A percentile compares a stretch with the other conserved stretches of the same genome.
Evolutionary conservation across 2,797 vertebrate genomes (phyloP).

Genomic region (Phyllotis vaccarum): DNA sequence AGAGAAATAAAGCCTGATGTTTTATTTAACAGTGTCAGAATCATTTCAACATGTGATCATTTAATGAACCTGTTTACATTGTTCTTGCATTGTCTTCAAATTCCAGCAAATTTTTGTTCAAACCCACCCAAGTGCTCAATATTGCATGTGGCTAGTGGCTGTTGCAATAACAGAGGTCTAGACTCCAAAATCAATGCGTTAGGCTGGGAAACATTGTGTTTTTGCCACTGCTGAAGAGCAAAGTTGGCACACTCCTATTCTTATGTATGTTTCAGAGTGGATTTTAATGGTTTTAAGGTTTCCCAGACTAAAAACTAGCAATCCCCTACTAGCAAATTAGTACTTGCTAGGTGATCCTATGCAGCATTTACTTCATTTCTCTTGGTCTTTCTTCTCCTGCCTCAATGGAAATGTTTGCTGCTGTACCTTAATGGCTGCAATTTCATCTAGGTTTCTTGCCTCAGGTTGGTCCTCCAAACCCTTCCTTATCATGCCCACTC

Average conservation of each 20-base stretch:
- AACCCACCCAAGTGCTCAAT: constrained; percentile 8
- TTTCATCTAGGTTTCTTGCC: constrained; percentile 58
- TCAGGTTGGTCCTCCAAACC: not conserved
- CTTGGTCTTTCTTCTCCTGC: not conserved
- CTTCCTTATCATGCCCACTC: not conserved
- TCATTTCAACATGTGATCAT: not conserved
- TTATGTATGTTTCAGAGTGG: not conserved
- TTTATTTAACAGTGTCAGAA: constrained; percentile 38
- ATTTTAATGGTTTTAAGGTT: not conserved
- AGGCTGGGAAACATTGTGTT: fast-evolving
- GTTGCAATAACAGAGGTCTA: not conserved
- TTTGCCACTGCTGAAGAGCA: not conserved
- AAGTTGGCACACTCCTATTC: not conserved
- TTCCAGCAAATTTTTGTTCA: not conserved
- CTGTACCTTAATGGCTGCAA: constrained; percentile 33
- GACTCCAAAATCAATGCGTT: constrained; percentile 36
- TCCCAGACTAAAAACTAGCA: constrained; percentile 9
- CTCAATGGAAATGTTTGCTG: not conserved
- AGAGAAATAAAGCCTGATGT: not conserved
- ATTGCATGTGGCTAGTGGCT: not conserved
- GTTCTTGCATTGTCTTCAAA: constrained; percentile 28
- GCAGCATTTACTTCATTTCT: not conserved
- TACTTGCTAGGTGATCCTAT: not conserved
- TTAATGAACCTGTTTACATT: not conserved
- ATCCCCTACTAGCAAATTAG: not conserved